These are phyloP conservation scores for Rattus rattus DNA, from an alignment of 2,113 vertebrate genomes.

Conservation along the genomic window DNA sequence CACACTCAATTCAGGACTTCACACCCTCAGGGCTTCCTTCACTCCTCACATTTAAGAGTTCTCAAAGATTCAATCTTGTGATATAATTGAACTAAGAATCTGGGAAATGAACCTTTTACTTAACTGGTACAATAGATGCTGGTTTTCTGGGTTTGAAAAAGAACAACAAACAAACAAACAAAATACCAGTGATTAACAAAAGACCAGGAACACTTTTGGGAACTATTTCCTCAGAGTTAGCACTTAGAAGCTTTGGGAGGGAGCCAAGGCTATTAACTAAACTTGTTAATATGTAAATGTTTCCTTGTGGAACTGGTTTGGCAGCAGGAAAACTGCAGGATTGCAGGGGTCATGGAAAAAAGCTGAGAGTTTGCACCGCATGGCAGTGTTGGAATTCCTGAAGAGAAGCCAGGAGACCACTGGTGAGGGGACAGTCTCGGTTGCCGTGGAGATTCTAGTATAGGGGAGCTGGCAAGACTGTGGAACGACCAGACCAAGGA, in stretches of 20 bases:
- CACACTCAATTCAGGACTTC: background rate
- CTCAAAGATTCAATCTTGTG: background rate
- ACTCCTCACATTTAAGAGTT: background rate
- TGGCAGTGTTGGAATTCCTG: background rate
- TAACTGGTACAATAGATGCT: background rate
- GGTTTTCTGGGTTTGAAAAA: background rate
- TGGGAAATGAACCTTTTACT: background rate
- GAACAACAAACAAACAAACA: background rate
- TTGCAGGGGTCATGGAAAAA: background rate
- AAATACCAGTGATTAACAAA: background rate
- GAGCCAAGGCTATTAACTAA: background rate
- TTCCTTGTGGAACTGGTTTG: background rate
- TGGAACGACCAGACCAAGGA: background rate
- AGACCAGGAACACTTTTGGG: background rate
- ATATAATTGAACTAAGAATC: background rate
- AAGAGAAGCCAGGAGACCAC: background rate
- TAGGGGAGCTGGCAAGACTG: background rate
- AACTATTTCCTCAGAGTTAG: background rate
- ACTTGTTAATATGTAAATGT: background rate
- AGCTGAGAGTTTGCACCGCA: background rate
- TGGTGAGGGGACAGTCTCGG: background rate
- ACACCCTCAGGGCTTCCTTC: background rate
- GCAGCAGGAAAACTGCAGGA: background rate
- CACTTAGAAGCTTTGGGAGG: background rate
- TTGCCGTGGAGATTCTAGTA: background rate